Evolutionary conservation across 2,888 invertebrate genomes (phyloP).

Genomic region (Meta bourneti): DNA sequence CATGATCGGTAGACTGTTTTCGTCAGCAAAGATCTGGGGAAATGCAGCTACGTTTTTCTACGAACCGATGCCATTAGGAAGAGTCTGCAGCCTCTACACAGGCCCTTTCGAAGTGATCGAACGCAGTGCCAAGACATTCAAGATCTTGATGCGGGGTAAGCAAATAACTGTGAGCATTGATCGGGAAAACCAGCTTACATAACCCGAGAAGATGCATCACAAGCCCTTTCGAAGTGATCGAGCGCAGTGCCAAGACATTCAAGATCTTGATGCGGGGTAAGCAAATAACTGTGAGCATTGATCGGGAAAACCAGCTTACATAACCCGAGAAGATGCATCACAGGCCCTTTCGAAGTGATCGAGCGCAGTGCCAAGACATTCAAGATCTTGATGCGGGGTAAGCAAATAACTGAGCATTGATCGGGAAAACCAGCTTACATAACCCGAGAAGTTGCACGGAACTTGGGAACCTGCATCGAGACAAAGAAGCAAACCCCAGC

Average conservation of each 20-base stretch:
- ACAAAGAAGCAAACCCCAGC: no score
- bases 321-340: no score
- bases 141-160: neutral
- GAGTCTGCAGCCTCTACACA: no score
- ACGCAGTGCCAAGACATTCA: neutral
- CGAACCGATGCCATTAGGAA: neutral
- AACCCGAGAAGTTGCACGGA: neutral
- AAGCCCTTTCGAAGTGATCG: neutral
- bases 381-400: neutral
- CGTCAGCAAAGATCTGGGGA: neutral
- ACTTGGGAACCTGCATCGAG: neutral
- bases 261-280: no score
- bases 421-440: neutral
- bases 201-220: no score
- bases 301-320: constrained; percentile 2
- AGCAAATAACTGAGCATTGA: neutral
- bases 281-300: neutral
- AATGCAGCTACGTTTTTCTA: constrained; percentile 5
- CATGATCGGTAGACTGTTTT: neutral
- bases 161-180: neutral
- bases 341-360: neutral
- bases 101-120: no score
- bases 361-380: neutral
- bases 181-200: neutral
- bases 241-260: neutral